These are phyloP conservation scores for Lepidurus arcticus DNA, from an alignment of 1,140 invertebrate genomes.

Conservation along the genomic window DNA sequence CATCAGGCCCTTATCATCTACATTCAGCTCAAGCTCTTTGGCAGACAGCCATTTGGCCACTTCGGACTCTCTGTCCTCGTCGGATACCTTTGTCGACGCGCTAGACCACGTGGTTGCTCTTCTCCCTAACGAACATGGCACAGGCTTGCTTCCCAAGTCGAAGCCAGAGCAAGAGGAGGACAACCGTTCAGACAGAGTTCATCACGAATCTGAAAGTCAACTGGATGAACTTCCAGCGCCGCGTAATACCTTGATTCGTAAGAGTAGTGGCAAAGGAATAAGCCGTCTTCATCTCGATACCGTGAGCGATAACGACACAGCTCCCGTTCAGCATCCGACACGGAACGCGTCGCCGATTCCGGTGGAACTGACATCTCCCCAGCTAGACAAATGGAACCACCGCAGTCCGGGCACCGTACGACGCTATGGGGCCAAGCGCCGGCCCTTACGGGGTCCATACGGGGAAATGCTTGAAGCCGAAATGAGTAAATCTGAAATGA, in stretches of 20 bases:
- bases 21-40: background rate
- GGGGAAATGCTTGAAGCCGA: slow-evolving; percentile 76
- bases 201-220: background rate
- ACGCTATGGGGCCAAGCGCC: slow-evolving; percentile 49
- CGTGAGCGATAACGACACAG: background rate
- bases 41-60: slow-evolving; percentile 27
- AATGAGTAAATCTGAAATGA: slow-evolving; percentile 61
- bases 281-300: background rate
- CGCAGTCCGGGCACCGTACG: slow-evolving; percentile 39
- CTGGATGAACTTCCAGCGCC: background rate
- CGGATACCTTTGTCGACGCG: slow-evolving; percentile 20
- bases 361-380: slow-evolving; percentile 25
- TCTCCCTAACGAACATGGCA: slow-evolving; percentile 8
- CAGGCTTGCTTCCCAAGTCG: background rate
- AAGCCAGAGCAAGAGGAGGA: background rate
- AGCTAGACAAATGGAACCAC: slow-evolving; percentile 16
- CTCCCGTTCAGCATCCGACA: background rate
- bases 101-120: slow-evolving; percentile 12
- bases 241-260: background rate
- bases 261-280: slow-evolving; percentile 27
- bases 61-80: slow-evolving; percentile 6
- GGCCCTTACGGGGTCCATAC: slow-evolving; percentile 69
- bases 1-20: background rate
- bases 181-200: background rate
- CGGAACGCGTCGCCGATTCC: slow-evolving; percentile 25